These are phyloP conservation scores for Arge pagana DNA, from an alignment of 2,888 invertebrate genomes.

Conservation along the genomic window DNA sequence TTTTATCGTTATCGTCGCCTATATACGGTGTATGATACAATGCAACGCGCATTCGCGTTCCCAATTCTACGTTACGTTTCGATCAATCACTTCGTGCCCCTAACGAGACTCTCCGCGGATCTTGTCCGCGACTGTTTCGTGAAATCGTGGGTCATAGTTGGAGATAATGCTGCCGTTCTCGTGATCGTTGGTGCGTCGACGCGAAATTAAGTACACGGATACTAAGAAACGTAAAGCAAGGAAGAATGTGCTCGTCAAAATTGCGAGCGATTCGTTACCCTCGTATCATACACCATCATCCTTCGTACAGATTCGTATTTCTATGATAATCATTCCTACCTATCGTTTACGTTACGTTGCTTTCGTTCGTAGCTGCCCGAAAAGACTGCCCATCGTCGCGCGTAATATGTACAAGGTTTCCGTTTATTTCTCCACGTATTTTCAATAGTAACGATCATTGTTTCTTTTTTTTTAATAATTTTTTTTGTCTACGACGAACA, in stretches of 20 bases:
- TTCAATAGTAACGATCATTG: constrained; percentile 27
- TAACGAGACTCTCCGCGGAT: too few relatives aligned
- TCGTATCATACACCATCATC: constrained; percentile 15
- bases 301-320: constrained; percentile 4
- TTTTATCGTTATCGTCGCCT: neutral
- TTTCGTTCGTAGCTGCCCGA: constrained; percentile 44
- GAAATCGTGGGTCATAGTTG: too few relatives aligned
- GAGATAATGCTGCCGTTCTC: constrained; percentile 7
- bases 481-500: constrained; percentile 31
- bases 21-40: constrained; percentile 2
- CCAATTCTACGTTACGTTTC: too few relatives aligned
- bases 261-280: too few relatives aligned
- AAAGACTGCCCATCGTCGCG: constrained; percentile 35
- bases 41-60: too few relatives aligned
- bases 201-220: neutral
- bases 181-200: constrained; percentile 13
- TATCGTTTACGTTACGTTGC: constrained; percentile 4
- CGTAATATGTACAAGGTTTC: constrained; percentile 33
- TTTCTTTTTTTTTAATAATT: constrained; percentile 39
- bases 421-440: constrained; percentile 47
- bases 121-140: too few relatives aligned
- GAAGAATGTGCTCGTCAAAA: neutral
- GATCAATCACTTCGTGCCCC: too few relatives aligned
- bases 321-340: constrained; percentile 13
- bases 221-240: neutral